phyloP scores from a whole-genome alignment of 2,113 vertebrate genomes.

The Mormyrus lacerda region DNA sequence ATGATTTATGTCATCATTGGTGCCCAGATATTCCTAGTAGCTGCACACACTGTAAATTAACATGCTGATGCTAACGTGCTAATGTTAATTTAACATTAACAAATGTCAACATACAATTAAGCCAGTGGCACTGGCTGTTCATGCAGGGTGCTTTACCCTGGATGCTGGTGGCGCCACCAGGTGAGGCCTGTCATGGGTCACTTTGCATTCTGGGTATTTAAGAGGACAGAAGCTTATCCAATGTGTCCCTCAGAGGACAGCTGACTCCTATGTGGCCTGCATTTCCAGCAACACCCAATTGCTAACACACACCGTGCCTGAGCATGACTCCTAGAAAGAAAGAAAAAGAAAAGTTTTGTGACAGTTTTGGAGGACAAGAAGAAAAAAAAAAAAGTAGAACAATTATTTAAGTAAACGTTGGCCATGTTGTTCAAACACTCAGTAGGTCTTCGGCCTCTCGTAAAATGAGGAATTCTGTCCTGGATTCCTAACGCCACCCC shows the following conservation, averaged over 20 bases:
- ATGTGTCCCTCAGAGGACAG: not conserved
- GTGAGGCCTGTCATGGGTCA: not conserved
- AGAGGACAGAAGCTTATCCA: not conserved
- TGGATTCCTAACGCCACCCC: not conserved
- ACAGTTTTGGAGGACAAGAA: not conserved
- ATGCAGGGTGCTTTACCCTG: not conserved
- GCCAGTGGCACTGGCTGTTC: not conserved
- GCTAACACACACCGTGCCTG: not conserved
- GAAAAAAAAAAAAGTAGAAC: not conserved
- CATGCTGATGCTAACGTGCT: too few relatives aligned
- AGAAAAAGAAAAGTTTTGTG: not conserved
- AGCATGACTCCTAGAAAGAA: not conserved
- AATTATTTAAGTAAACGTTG: slow-evolving; percentile 12
- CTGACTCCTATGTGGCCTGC: not conserved
- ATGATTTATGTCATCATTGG: not conserved
- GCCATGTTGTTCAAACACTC: slow-evolving; percentile 19
- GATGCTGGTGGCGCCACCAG: not conserved
- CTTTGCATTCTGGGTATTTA: not conserved
- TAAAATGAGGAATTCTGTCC: not conserved
- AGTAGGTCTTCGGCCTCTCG: not conserved
- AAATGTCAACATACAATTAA: not conserved
- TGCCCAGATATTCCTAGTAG: not conserved
- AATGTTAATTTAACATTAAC: too few relatives aligned
- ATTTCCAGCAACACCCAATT: not conserved
- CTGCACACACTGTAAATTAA: not conserved